Conservation (phyloP, 2,113 vertebrate genomes). For the Natator depressus region DNA sequence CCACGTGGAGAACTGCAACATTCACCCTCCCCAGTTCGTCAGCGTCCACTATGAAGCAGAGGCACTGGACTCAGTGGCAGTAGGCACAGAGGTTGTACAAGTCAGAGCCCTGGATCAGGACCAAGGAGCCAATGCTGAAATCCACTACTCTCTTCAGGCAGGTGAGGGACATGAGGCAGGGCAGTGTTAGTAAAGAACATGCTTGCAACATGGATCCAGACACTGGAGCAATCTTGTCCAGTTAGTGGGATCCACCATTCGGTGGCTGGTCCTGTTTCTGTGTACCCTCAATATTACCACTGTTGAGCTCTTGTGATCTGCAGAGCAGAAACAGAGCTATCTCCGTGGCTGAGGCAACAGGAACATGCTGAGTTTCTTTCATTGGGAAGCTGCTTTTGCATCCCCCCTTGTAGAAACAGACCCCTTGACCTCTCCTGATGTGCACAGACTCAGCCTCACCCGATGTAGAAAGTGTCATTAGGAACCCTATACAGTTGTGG, state of each 20-base stretch:
- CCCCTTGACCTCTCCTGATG: background rate
- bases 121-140: slow-evolving; percentile 87
- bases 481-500: background rate
- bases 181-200: background rate
- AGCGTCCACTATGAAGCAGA: slow-evolving; percentile 83
- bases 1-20: slow-evolving; percentile 88
- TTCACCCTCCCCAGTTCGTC: slow-evolving; percentile 88
- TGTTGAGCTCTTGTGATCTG: background rate
- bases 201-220: background rate
- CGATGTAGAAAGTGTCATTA: background rate
- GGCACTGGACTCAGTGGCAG: slow-evolving; percentile 77
- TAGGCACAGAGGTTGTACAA: slow-evolving; percentile 85
- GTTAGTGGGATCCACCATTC: background rate
- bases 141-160: slow-evolving; percentile 90
- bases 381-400: background rate
- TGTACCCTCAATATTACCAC: background rate
- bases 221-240: background rate
- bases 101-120: slow-evolving; percentile 91
- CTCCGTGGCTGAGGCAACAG: background rate
- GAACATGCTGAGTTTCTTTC: background rate
- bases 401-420: background rate
- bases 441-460: background rate
- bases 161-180: slow-evolving; percentile 78
- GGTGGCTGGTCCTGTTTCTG: background rate
- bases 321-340: background rate